Base-by-base conservation (phyloP, 2,888 invertebrate species). In the Nyleta sp. region DNA sequence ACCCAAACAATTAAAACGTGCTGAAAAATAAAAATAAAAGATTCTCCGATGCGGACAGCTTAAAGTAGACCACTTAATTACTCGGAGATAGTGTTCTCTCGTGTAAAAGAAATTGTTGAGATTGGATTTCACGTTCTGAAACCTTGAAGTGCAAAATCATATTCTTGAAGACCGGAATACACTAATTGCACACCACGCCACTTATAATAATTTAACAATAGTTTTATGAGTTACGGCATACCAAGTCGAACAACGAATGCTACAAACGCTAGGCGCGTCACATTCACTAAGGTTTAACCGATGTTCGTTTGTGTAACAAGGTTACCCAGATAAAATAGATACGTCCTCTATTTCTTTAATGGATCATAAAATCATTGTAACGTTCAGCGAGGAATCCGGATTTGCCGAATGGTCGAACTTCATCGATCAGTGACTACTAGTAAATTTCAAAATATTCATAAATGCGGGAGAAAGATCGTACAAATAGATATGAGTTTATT, bases 191-290 rank as follows among this genome's bases (percentile, higher is more conserved):
- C 48, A 44, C 28, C 62, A 46, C 40, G 48, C 44, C 67, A 46
- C 50, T 71, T 68, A 65, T 60, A 72, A 75, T 78, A 78, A 78
- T 75, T 78, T 53, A 72, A 80, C 80, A 80, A 74, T 78, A 78
- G 71, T 78, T 78, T 78, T 77, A 78, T 50, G 77, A 78, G 78
- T 59, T 42, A 52, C 64, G 15, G 62, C 67, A 31, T 44, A 28
- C 22, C 35, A 17, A 7, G 42, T 52, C 44, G 7, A 33, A 62
- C 48, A 53, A 48, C 52, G 59, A 62, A 57, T 55, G 48, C 67
- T 28, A 67, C 46, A 57, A 42, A 67, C 40, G 42, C n/a, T 60
- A 68, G 75, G 64, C 7, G 67, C 62, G 62, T 35, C 67, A 50
- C 20, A 28, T 28, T 46, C 33, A 15, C 35, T 35, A 44, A 67